Conservation (phyloP, 2,113 vertebrate species). For the Cebus imitator region DNA sequence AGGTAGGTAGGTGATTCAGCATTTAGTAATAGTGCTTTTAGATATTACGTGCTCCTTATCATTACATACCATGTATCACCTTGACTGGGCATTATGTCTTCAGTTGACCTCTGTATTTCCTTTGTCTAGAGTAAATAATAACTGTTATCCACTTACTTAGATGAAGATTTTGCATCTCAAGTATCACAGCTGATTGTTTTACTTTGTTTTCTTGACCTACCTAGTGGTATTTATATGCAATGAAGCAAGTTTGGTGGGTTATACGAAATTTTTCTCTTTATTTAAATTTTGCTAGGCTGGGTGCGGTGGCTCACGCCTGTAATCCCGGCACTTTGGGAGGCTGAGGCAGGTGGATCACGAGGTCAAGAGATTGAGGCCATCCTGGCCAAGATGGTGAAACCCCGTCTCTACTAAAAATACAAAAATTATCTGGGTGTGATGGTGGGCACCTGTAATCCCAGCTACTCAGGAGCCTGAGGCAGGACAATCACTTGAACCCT, state of each 20-base stretch:
- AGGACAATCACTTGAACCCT: too few species aligned
- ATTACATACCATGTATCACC: neutral
- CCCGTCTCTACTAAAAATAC: too few species aligned
- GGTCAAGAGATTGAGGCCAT: too few species aligned
- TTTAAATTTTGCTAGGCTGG: neutral
- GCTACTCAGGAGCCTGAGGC: too few species aligned
- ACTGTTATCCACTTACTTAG: neutral
- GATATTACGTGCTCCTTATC: neutral
- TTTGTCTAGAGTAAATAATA: neutral
- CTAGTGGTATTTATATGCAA: neutral
- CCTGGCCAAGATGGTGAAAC: too few species aligned
- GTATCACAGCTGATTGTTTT: neutral
- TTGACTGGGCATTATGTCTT: neutral
- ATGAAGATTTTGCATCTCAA: neutral
- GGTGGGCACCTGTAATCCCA: too few species aligned
- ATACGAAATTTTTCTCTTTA: neutral
- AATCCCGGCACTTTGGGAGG: too few species aligned
- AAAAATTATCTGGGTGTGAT: too few species aligned
- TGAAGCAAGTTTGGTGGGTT: neutral
- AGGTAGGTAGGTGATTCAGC: neutral
- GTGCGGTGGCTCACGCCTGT: too few species aligned
- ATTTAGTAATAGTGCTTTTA: neutral
- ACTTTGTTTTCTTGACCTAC: constrained; percentile 5
- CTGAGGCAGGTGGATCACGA: too few species aligned
- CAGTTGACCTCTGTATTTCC: neutral